Conservation (phyloP, 2,113 vertebrate species). For the Melanotaenia duboulayi region DNA sequence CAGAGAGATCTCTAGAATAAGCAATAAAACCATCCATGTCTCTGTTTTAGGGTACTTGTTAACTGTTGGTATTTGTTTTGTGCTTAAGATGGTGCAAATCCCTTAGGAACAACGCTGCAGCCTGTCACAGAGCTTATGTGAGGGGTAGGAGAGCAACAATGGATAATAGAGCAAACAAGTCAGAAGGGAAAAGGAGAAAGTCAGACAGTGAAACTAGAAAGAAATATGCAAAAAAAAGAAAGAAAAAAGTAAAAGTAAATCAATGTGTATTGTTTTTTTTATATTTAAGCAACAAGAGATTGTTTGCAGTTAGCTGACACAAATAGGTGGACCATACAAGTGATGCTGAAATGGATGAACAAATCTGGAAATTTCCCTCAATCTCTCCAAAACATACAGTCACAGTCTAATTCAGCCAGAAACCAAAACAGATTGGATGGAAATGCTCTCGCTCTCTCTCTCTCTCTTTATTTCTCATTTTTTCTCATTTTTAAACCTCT, state of each 20-base stretch:
- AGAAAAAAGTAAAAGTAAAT: not conserved
- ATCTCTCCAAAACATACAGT: conserved; percentile 27
- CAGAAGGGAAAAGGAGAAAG: conserved; percentile 8
- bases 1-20: conserved; percentile 4
- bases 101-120: conserved; percentile 15
- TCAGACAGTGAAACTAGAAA: not conserved
- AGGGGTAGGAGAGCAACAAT: conserved; percentile 33
- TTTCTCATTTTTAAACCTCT: not conserved
- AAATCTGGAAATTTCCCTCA: conserved; percentile 10
- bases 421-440: conserved; percentile 14
- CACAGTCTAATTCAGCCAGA: conserved; percentile 22
- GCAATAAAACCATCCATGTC: not conserved
- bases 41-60: conserved; percentile 1
- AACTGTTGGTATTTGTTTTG: conserved; percentile 2
- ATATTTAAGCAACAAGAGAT: conserved; percentile 36
- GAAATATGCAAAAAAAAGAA: not conserved
- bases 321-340: conserved; percentile 22
- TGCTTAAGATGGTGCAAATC: not conserved
- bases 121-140: conserved; percentile 35
- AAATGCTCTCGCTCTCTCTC: conserved; percentile 5
- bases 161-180: conserved; percentile 28
- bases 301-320: conserved; percentile 26
- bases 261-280: not conserved
- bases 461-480: not conserved
- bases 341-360: conserved; percentile 4